phyloP scores from a whole-genome alignment of 2,888 invertebrate genomes.

The Nomada hirtipes region DNA sequence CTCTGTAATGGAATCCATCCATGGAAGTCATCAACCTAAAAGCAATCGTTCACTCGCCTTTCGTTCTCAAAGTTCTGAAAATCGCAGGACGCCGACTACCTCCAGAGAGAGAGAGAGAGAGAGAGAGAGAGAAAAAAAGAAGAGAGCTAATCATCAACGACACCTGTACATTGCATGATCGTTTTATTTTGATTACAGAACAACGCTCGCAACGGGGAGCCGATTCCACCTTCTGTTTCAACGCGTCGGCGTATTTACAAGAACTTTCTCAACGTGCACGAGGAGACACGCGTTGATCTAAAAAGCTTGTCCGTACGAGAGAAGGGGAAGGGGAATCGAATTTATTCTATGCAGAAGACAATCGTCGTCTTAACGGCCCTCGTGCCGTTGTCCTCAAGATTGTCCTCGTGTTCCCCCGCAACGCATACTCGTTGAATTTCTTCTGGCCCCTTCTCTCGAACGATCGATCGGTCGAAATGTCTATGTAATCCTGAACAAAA shows the following conservation, averaged over 20 bases:
- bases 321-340: background rate
- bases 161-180: constrained; percentile 75
- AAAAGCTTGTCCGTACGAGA: constrained; percentile 34
- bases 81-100: background rate
- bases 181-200: constrained; percentile 79
- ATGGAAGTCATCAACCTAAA: background rate
- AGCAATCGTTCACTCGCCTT: background rate
- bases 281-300: constrained; percentile 44
- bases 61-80: background rate
- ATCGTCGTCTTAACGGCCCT: background rate
- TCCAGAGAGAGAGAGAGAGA: background rate
- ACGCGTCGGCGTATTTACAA: constrained; percentile 59
- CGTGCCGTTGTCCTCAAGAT: background rate
- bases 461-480: constrained; percentile 23
- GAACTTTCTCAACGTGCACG: constrained; percentile 34
- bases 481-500: constrained; percentile 36
- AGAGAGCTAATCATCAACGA: constrained; percentile 8
- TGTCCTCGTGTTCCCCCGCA: background rate
- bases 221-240: constrained; percentile 45
- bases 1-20: too few species aligned
- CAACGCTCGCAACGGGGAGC: constrained; percentile 60
- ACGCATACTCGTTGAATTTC: background rate
- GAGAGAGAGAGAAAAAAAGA: background rate
- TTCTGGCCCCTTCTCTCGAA: constrained; percentile 22
- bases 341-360: background rate